Conservation (phyloP, 2,888 invertebrate species). For the Dryocosmus kuriphilus region DNA sequence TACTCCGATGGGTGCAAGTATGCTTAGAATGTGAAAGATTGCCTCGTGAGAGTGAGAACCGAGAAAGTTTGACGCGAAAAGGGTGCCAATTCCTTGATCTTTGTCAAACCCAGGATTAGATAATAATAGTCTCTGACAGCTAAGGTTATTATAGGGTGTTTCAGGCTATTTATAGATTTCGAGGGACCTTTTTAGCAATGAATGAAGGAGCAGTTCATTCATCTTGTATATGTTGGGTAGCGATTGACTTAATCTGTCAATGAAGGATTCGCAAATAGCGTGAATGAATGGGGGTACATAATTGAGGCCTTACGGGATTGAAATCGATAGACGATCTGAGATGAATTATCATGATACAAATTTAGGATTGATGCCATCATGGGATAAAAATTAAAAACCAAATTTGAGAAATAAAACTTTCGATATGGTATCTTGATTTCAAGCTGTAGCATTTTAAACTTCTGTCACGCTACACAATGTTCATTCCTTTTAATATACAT, state of each 20-base stretch:
- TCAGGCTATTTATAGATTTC: too few relatives aligned
- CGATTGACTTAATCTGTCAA: neutral
- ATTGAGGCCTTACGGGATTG: too few relatives aligned
- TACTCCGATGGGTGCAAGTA: conserved; percentile 66
- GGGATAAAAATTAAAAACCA: too few relatives aligned
- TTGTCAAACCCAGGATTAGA: conserved; percentile 42
- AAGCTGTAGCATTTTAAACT: too few relatives aligned
- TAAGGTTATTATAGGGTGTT: neutral
- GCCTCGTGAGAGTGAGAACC: conserved; percentile 65
- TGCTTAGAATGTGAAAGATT: conserved; percentile 73
- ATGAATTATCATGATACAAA: neutral
- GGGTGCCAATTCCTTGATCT: conserved; percentile 12
- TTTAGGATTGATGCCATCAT: neutral
- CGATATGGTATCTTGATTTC: too few relatives aligned
- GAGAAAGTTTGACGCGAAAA: conserved; percentile 51
- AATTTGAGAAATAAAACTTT: too few relatives aligned
- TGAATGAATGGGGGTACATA: too few relatives aligned
- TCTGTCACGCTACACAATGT: too few relatives aligned
- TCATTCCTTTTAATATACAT: too few relatives aligned
- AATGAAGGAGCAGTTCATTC: neutral
- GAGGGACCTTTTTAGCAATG: neutral
- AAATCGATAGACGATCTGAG: neutral
- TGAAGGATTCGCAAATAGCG: neutral
- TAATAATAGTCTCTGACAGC: neutral
- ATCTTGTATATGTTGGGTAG: neutral